Conservation (phyloP, 2,113 vertebrate genomes). For the Morone chrysops region DNA sequence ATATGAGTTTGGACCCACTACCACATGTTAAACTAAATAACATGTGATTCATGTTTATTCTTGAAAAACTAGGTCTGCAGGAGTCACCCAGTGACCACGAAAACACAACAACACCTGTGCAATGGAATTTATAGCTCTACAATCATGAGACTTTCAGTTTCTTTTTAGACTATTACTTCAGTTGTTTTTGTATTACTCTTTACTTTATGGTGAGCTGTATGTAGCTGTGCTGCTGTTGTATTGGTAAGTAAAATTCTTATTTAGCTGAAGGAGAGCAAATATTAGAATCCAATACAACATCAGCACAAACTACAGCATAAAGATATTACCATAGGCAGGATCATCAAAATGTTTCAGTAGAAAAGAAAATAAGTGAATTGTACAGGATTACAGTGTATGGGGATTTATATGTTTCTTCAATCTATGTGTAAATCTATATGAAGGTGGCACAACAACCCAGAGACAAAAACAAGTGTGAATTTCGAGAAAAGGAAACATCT, state of each 20-base stretch:
- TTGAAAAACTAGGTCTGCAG: not conserved
- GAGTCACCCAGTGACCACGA: slow-evolving; percentile 10
- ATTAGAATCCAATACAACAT: not conserved
- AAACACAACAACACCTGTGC: not conserved
- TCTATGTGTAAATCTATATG: not conserved
- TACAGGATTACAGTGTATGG: not conserved
- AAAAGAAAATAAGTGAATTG: not conserved
- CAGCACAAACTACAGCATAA: not conserved
- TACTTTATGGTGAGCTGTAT: too few species aligned
- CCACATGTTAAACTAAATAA: not conserved
- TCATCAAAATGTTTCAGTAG: too few species aligned
- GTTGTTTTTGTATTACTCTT: not conserved
- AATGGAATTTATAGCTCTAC: not conserved
- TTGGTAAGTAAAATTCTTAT: not conserved
- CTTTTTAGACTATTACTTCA: not conserved
- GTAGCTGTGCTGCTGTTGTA: not conserved
- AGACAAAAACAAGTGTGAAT: not conserved
- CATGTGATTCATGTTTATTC: not conserved
- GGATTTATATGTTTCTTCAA: too few species aligned
- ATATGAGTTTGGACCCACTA: too few species aligned
- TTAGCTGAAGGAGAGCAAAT: not conserved
- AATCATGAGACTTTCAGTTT: not conserved
- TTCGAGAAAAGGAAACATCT: not conserved
- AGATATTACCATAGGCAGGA: not conserved
- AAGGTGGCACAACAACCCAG: too few species aligned